Conservation (phyloP, 1,140 invertebrate genomes). For the Drosophila tropicalis region DNA sequence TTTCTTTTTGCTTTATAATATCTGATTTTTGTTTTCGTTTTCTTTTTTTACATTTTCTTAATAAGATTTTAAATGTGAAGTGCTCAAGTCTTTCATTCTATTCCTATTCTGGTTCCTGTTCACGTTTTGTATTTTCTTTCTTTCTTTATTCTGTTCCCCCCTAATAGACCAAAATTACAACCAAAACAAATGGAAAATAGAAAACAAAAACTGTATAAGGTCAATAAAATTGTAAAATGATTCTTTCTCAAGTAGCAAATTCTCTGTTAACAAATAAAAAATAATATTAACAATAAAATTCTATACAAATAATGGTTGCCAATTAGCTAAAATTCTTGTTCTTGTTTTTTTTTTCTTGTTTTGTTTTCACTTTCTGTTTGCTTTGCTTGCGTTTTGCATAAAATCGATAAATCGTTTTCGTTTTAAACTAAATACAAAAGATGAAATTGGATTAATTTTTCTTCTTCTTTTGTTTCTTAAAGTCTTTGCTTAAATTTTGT, state of each 20-base stretch:
- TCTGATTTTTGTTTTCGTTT: conserved; percentile 30
- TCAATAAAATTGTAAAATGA: neutral
- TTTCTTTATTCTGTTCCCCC: conserved; percentile 28
- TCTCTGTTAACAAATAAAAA: conserved; percentile 36
- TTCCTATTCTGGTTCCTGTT: conserved; percentile 37
- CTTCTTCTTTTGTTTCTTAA: neutral
- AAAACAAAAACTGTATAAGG: neutral
- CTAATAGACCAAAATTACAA: conserved; percentile 46
- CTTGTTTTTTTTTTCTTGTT: too few species aligned
- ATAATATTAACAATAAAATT: conserved; percentile 51
- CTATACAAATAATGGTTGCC: conserved; percentile 52
- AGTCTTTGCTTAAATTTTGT: conserved; percentile 6
- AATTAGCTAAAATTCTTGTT: conserved; percentile 29
- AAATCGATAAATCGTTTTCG: conserved; percentile 53
- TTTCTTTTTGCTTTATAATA: conserved; percentile 34
- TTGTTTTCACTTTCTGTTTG: conserved; percentile 11
- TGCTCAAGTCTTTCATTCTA: conserved; percentile 73
- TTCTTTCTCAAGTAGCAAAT: conserved; percentile 16
- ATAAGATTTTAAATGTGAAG: conserved; percentile 41
- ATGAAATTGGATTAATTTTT: conserved; percentile 40
- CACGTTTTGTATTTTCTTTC: conserved; percentile 29
- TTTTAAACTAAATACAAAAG: conserved; percentile 53
- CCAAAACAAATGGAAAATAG: conserved; percentile 4
- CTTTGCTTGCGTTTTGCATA: conserved; percentile 31
- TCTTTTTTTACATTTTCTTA: conserved; percentile 30